Percentiles rank a stretch among this genome's conserved stretches.
phyloP scores from a whole-genome alignment of 2,888 invertebrate species.

The Melipona bicolor region DNA sequence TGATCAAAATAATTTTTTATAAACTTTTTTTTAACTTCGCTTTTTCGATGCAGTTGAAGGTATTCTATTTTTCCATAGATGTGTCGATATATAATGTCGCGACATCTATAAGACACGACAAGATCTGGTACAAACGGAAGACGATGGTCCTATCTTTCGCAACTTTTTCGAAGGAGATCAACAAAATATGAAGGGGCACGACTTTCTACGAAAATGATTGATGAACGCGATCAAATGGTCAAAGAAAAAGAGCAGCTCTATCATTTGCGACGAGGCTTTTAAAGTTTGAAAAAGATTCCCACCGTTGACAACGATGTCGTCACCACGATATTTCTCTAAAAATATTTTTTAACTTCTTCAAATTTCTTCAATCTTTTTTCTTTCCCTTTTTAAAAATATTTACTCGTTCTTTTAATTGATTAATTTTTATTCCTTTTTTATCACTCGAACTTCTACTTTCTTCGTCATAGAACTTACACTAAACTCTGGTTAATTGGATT shows the following conservation, averaged over 20 bases:
- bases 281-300: neutral
- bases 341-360: no score
- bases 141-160: conserved; percentile 14
- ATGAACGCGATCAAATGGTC: conserved; percentile 39
- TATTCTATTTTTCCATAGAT: neutral
- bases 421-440: no score
- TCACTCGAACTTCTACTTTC: no score
- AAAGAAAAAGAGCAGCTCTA: conserved; percentile 1
- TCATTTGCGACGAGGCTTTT: conserved; percentile 1
- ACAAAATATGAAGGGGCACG: conserved; percentile 5
- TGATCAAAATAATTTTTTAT: no score
- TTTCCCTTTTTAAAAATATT: neutral
- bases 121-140: neutral
- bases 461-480: neutral
- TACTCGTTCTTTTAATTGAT: no score
- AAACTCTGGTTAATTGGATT: neutral
- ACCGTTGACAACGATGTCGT: neutral
- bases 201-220: conserved; percentile 35
- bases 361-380: neutral
- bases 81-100: neutral
- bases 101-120: neutral
- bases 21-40: no score
- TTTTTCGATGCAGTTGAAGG: no score
- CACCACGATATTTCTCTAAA: no score
- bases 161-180: conserved; percentile 14